Percentiles rank a stretch among this genome's conserved stretches.
phyloP scores from a whole-genome alignment of 2,113 vertebrate genomes.

The Colaptes auratus region DNA sequence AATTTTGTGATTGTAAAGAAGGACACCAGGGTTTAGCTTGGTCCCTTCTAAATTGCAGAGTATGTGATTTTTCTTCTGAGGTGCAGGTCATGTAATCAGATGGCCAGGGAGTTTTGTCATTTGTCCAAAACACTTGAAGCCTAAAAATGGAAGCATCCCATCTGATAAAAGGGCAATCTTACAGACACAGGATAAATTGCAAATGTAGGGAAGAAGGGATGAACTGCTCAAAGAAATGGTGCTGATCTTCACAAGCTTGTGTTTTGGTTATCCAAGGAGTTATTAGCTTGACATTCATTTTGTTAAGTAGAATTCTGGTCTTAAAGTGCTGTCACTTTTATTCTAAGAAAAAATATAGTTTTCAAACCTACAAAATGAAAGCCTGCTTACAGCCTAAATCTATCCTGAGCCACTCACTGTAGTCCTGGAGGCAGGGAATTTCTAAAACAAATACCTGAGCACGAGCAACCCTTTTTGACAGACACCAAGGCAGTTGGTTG shows the following conservation, averaged over 20 bases:
- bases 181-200: neutral
- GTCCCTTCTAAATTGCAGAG: neutral
- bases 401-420: neutral
- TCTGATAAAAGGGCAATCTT: neutral
- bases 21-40: neutral
- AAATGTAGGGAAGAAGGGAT: neutral
- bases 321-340: neutral
- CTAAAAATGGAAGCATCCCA: neutral
- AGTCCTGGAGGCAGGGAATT: constrained; percentile 39
- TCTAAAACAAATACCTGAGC: constrained; percentile 46
- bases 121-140: constrained; percentile 7
- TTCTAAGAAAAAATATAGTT: neutral
- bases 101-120: neutral
- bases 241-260: neutral
- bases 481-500: neutral
- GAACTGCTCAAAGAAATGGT: neutral
- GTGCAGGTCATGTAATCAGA: neutral
- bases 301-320: constrained; percentile 5
- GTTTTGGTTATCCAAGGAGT: constrained; percentile 16
- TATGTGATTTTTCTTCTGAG: neutral
- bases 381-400: neutral
- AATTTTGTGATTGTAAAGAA: neutral
- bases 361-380: constrained; percentile 21
- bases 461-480: constrained; percentile 11
- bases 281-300: neutral